Conservation (phyloP, 2,113 vertebrate genomes). For the Labeo rohita region DNA sequence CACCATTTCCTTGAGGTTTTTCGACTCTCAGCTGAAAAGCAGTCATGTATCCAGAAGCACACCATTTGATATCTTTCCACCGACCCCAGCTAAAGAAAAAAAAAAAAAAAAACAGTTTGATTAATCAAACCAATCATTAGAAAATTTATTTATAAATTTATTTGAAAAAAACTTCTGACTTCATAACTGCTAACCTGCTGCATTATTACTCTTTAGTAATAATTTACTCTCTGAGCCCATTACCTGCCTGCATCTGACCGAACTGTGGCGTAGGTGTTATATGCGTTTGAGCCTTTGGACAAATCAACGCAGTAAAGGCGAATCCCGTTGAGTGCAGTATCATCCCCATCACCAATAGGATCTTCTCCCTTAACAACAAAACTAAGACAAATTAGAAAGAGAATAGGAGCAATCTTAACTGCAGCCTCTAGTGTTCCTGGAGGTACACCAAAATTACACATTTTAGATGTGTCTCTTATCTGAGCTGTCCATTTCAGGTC, state of each 20-base stretch:
- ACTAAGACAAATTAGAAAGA: too few relatives aligned
- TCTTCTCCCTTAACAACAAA: background rate
- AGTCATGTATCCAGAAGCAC: background rate
- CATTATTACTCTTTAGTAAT: background rate
- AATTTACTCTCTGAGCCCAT: background rate
- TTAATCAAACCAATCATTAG: too few relatives aligned
- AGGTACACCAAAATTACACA: too few relatives aligned
- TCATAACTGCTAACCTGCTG: too few relatives aligned
- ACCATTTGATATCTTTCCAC: conserved; percentile 50
- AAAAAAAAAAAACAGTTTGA: background rate
- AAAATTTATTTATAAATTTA: too few relatives aligned
- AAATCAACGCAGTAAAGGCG: conserved; percentile 49
- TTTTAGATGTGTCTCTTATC: too few relatives aligned
- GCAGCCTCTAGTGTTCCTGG: too few relatives aligned
- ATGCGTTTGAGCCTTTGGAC: conserved; percentile 1
- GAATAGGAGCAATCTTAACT: too few relatives aligned
- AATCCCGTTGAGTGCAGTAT: conserved; percentile 55
- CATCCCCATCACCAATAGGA: background rate
- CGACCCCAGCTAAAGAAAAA: conserved; percentile 47
- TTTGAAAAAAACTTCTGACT: too few relatives aligned
- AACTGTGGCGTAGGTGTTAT: conserved; percentile 35
- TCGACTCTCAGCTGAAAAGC: too few relatives aligned
- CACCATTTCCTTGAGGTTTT: too few relatives aligned
- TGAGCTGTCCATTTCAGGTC: too few relatives aligned
- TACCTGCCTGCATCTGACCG: conserved; percentile 53